Conservation (phyloP, 35 echinoderm and acorn worm genomes). For the Ophiothrix spiculata region DNA sequence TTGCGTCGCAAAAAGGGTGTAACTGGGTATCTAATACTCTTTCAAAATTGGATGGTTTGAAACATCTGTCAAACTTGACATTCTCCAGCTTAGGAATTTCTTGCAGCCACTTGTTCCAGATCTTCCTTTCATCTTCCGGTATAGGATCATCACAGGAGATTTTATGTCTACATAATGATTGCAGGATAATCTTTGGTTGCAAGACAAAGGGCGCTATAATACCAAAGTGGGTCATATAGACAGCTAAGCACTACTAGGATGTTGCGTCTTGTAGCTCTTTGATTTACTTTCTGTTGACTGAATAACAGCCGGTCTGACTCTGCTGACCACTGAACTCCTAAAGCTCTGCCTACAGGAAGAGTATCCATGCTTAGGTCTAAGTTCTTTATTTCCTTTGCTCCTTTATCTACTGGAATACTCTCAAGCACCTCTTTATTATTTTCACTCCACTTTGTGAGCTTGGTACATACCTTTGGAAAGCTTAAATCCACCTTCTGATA, state of each 20-base stretch:
- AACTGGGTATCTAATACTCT: slow-evolving; percentile 29
- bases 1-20: slow-evolving; percentile 56
- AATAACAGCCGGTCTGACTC: slow-evolving; percentile 21
- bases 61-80: slow-evolving; percentile 37
- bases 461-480: slow-evolving; percentile 8
- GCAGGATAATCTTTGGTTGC: slow-evolving; percentile 65
- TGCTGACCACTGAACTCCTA: slow-evolving; percentile 51
- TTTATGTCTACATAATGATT: slow-evolving; percentile 27
- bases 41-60: slow-evolving; percentile 41
- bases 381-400: slow-evolving; percentile 31
- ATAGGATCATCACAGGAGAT: slow-evolving; percentile 62
- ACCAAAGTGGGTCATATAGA: slow-evolving; percentile 66
- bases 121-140: background rate
- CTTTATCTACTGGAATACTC: slow-evolving; percentile 3
- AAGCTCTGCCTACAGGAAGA: slow-evolving; percentile 41
- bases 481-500: slow-evolving; percentile 35
- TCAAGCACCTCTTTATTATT: slow-evolving; percentile 43
- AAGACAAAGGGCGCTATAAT: slow-evolving; percentile 38
- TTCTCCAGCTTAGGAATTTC: slow-evolving; percentile 50
- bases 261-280: slow-evolving; percentile 33
- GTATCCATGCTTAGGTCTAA: slow-evolving; percentile 35
- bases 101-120: slow-evolving; percentile 52
- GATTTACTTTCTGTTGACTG: slow-evolving; percentile 5
- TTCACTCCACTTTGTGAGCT: slow-evolving; percentile 47
- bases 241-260: slow-evolving; percentile 28